Base-by-base conservation (phyloP, 2,888 invertebrate genomes). In the Agrypnus murinus region DNA sequence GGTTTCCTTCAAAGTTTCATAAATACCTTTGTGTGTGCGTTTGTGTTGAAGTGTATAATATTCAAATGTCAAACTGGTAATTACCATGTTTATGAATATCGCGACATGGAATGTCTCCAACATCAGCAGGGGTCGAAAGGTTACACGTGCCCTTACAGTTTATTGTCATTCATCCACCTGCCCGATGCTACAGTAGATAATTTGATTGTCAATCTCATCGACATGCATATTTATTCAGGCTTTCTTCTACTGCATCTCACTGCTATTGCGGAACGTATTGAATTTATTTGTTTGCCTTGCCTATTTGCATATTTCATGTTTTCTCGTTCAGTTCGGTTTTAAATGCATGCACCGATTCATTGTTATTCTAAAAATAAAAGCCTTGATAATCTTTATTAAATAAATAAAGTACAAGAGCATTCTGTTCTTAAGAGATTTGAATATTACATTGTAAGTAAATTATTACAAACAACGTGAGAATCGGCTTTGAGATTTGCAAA, bases 71-170 rank as follows among this genome's bases (percentile, higher is more conserved):
- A 57, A 14, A 15, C 25, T 43, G 32, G 19, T 65, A 65, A 65
- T 65, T 65, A 65, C 45, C 32, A 65, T 53, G 45, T 43, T 65
- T 53, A 55, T 65, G 65, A 65, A 53, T 55, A 19, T 55, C 45
- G 45, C 57, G 65, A 65, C 45, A 15, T 55, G 43, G 55, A 64
- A 36, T 8, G 32, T 46, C 31, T 38, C 48, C 43, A n/a, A 31
- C 43, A 43, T 55, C 38, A 50, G 45, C 45, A 59, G 45, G 38
- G 55, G 57, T 66, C 66, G 46, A 59, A 45, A 59, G 66, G 59
- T 66, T 59, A 48, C 58, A 36, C 66, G 58, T 38, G 66, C 58
- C 66, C 58, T 31, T 55, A 40, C 31, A 25, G 25, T 25, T 59
- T 66, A 46, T 66, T 40, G 46, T 64, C 55, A 43, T 59, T 43